phyloP scores from a whole-genome alignment of 2,113 vertebrate species.

The Oreochromis niloticus region DNA sequence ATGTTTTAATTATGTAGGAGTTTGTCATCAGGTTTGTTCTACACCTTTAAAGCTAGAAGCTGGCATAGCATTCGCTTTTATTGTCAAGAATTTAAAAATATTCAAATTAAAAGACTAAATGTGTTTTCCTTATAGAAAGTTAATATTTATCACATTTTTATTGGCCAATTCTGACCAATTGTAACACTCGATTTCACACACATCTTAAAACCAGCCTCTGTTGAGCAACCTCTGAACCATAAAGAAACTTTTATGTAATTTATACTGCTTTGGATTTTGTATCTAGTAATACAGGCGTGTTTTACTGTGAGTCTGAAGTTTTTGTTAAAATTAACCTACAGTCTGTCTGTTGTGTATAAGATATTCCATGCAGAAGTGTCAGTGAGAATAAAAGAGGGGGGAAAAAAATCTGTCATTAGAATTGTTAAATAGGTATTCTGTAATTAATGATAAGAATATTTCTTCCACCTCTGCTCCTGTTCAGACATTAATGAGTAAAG shows the following conservation, averaged over 20 bases:
- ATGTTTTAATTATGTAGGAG: background rate
- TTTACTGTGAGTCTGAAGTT: too few relatives aligned
- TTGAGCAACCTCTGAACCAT: fast-evolving
- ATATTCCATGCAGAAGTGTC: too few relatives aligned
- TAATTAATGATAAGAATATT: background rate
- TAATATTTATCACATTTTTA: background rate
- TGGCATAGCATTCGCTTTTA: too few relatives aligned
- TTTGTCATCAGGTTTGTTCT: too few relatives aligned
- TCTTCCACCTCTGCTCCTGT: background rate
- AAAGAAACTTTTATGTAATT: background rate
- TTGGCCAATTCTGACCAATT: background rate
- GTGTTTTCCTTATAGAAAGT: background rate
- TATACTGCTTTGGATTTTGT: background rate
- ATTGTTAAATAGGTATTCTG: too few relatives aligned
- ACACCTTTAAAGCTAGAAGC: too few relatives aligned
- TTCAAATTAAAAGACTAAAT: background rate
- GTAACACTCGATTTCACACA: fast-evolving
- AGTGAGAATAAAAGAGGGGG: too few relatives aligned
- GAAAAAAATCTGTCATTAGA: too few relatives aligned
- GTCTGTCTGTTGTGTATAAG: too few relatives aligned
- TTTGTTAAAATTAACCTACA: too few relatives aligned
- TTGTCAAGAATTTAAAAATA: background rate
- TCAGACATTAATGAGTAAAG: too few relatives aligned
- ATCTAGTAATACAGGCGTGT: too few relatives aligned
- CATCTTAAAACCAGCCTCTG: background rate